Evolutionary conservation across 2,797 vertebrate genomes (phyloP), one percentile per base, ranked within the genome.

Genomic region (Naso thynnoides): DNA sequence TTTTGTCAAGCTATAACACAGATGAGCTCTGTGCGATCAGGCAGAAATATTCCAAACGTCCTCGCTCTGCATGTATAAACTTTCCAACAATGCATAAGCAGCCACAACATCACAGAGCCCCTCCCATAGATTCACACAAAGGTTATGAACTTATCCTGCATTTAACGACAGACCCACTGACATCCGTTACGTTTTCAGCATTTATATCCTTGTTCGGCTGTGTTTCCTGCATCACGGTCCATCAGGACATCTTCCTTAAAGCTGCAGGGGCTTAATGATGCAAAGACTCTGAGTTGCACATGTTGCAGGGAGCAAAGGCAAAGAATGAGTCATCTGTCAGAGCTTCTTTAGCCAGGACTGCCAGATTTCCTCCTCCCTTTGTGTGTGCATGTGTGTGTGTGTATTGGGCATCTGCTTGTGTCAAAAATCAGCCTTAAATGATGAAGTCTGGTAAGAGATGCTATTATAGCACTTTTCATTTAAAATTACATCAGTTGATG

Each of bases 211-310:
- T 76, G 65, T 85, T 70, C 71, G 53, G 47, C 49, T 0, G 18
- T 14, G 36, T 70, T 65, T 76, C 53, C 70, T 45, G 75, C 45
- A 58, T 55, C 59, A 15, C 18, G 39, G 24, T 29, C 69, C 55
- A 62, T 76, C 74, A 70, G 75, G 56, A 42, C 68, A 44, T 81
- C 84, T 70, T 89, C 76, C 77, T 88, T 66, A 83, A 86, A 88
- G 82, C 91, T 80, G 64, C 41, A 36, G 73, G 44, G 70, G 88
- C 86, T 92, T 92, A 93, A 85, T 72, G 81, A 83, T 0, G 48
- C 74, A 80, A 23, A 73, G 76, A 73, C 88, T 83, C 60, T 82
- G 61, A 88, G 82, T 81, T 91, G 78, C 90, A 93, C 89, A 92
- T 93, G 88, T 90, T 86, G 31, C 68, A 42, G 38, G 31, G 73